Percentiles rank a stretch among this genome's conserved stretches.
Conservation (phyloP, 2,797 vertebrate species). For the Lagodon rhomboides region DNA sequence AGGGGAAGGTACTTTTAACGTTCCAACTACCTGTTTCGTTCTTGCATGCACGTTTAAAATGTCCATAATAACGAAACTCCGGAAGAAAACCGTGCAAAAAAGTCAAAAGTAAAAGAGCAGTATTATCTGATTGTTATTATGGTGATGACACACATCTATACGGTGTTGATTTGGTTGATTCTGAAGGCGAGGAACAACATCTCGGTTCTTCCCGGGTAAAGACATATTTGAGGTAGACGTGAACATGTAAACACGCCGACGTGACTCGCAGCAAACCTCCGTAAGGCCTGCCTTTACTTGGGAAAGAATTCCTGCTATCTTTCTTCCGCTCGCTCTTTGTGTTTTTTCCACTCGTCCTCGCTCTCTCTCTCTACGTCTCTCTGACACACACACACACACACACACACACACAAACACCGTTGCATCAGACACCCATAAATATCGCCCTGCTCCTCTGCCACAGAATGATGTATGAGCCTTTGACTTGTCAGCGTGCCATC, state of each 20-base stretch:
- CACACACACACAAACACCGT: constrained; percentile 16
- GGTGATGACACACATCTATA: too few relatives aligned
- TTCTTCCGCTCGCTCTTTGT: constrained; percentile 1
- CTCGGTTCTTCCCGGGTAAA: too few relatives aligned
- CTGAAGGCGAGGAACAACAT: background rate
- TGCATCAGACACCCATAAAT: constrained; percentile 65
- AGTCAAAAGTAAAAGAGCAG: too few relatives aligned
- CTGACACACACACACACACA: constrained; percentile 14
- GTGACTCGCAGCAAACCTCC: constrained; percentile 61
- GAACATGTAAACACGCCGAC: constrained; percentile 6
- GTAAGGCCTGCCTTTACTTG: constrained; percentile 64
- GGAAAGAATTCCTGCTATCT: constrained; percentile 60
- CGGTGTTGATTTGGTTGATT: background rate
- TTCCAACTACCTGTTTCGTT: too few relatives aligned
- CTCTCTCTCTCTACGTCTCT: constrained; percentile 28
- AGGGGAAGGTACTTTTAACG: too few relatives aligned
- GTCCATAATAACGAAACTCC: too few relatives aligned
- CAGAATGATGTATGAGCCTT: constrained; percentile 65
- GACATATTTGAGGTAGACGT: background rate
- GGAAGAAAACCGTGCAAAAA: too few relatives aligned
- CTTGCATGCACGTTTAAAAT: too few relatives aligned
- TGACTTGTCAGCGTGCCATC: constrained; percentile 66
- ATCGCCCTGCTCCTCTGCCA: constrained; percentile 41
- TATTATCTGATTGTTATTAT: too few relatives aligned
- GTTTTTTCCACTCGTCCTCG: background rate